Base-by-base conservation (phyloP, 53 echinoderm and acorn worm genomes). In the Pentamera pediparva region DNA sequence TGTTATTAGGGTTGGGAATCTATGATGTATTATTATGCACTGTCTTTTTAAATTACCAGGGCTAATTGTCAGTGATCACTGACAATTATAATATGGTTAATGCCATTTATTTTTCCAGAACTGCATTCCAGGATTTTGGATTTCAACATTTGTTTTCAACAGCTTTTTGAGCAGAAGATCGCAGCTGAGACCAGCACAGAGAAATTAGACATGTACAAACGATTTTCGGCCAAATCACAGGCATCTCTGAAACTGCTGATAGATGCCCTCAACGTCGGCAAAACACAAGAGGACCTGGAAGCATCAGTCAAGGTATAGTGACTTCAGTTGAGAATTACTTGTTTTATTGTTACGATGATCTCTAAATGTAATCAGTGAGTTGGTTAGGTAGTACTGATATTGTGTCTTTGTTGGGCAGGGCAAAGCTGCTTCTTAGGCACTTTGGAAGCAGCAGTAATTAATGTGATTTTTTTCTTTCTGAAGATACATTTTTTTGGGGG, bases 151-250 rank as follows among this genome's bases (percentile, higher is more conserved):
- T 24, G 7, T 48, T 30, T 57, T 13, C 55, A 18, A 38, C 35
- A 86, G 86, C 55, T 71, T 6, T 86, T 86, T 81, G 77, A 70
- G n/a, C 24, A 21, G 18, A 86, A 86, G 49, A 33, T 40, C 8
- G 35, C 58, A 4, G 70, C 60, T 30, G 86, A 86, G 59, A 82
- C 81, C 2, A 86, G 72, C 35, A 49, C 59, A 10, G 82, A 86
- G 22, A 86, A 86, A 71, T 33, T 67, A 21, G 77, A 70, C 24
- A 86, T 82, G 86, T 81, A 81, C 41, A 61, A 52, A 3, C 70
- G 43, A 13, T 60, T 82, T 26, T 52, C 82, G 33, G 7, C 77
- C 69, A 82, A 76, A 35, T 39, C 43, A 35, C 67, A 69, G 32
- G 22, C 20, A 18, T 81, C 69, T 22, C 76, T 59, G 25, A 64